Percentiles rank a stretch among this genome's conserved stretches.
phyloP scores from a whole-genome alignment of 2,113 vertebrate species.

The Hassar affinis region DNA sequence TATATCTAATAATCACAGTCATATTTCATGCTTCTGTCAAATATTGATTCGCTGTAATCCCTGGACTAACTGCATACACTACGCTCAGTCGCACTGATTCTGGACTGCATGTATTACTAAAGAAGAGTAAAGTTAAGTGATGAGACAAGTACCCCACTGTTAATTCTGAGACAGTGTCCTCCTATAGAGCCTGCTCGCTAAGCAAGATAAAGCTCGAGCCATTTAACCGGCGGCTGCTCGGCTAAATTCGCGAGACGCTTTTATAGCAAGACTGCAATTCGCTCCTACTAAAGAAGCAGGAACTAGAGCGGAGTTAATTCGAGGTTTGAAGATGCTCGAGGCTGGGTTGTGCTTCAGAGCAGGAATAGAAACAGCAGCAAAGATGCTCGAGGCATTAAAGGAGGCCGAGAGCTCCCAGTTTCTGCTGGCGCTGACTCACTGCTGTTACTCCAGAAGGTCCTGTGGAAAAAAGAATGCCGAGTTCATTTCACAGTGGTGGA shows the following conservation, averaged over 20 bases:
- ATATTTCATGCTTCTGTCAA: background rate
- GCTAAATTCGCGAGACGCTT: conserved; percentile 33
- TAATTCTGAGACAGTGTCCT: conserved; percentile 18
- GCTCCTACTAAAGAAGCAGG: conserved; percentile 34
- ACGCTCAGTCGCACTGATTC: background rate
- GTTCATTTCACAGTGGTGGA: background rate
- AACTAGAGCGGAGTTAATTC: conserved; percentile 27
- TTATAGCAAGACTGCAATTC: conserved; percentile 7
- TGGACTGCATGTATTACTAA: background rate
- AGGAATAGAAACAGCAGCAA: conserved; percentile 39
- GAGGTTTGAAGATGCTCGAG: conserved; percentile 29
- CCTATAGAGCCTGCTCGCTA: background rate
- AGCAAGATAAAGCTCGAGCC: background rate
- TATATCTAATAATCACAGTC: conserved; percentile 16
- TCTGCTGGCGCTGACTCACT: conserved; percentile 36
- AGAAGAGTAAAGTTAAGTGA: conserved; percentile 13
- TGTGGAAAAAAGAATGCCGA: conserved; percentile 46
- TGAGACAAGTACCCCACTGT: background rate
- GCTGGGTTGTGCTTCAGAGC: conserved; percentile 50
- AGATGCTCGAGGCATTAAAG: conserved; percentile 32
- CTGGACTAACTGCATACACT: background rate
- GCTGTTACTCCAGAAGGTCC: conserved; percentile 74
- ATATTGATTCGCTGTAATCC: background rate
- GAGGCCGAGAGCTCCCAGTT: conserved; percentile 32
- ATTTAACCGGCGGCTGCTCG: conserved; percentile 27